Conservation (phyloP, 1,140 invertebrate species). For the Cyrtorhinus lividipennis region DNA sequence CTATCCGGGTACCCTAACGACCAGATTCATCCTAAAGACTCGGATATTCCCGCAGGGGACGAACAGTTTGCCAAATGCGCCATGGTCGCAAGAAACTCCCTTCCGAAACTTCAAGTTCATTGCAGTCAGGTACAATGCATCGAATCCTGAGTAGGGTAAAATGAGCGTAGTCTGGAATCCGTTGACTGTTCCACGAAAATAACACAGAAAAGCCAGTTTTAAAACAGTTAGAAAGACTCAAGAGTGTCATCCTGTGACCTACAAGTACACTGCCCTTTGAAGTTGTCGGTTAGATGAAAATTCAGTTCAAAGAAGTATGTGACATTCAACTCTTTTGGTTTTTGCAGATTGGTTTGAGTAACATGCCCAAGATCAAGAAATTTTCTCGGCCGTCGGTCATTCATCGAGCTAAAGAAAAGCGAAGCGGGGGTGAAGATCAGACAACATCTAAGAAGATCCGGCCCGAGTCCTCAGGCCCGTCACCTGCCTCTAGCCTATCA, state of each 20-base stretch:
- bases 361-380: slow-evolving; percentile 8
- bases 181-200: too few species aligned
- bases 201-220: too few species aligned
- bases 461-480: background rate
- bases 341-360: background rate
- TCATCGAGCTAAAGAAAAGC: background rate
- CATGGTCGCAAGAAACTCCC: slow-evolving; percentile 10
- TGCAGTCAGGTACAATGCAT: background rate
- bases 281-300: too few species aligned
- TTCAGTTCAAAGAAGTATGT: too few species aligned
- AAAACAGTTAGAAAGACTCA: too few species aligned
- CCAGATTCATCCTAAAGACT: background rate
- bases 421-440: background rate
- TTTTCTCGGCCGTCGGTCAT: slow-evolving; percentile 2
- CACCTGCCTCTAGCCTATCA: background rate
- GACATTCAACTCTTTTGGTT: too few species aligned
- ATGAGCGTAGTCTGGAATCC: too few species aligned
- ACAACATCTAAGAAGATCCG: background rate
- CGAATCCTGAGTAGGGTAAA: too few species aligned
- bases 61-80: slow-evolving; percentile 5
- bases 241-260: too few species aligned
- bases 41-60: background rate
- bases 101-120: background rate
- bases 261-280: too few species aligned
- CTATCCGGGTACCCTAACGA: slow-evolving; percentile 42